These are phyloP conservation scores for Liolophura sinensis DNA, from an alignment of 1,140 invertebrate genomes.

Conservation along the genomic window DNA sequence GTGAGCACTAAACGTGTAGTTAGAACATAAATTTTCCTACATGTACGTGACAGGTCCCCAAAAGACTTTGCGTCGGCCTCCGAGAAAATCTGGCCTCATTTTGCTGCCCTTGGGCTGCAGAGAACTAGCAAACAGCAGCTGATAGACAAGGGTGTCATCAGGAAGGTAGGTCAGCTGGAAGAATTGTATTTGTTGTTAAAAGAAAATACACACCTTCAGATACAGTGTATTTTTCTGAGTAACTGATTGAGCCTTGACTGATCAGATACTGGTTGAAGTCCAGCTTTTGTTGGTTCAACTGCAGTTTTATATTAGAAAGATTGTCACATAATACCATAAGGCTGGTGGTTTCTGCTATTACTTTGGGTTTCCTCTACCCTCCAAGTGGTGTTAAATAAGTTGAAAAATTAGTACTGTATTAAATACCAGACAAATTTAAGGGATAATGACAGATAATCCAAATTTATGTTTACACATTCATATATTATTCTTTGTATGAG, in stretches of 20 bases:
- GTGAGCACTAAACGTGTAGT: background rate
- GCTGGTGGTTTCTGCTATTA: too few relatives aligned
- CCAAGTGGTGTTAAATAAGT: too few relatives aligned
- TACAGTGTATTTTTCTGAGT: background rate
- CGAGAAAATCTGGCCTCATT: constrained; percentile 55
- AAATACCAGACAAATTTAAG: too few relatives aligned
- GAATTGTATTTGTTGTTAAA: background rate
- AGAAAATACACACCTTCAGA: background rate
- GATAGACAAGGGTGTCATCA: constrained; percentile 42
- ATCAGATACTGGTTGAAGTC: background rate
- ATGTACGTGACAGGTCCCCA: constrained; percentile 39
- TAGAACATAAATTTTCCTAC: background rate
- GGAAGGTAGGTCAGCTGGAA: constrained; percentile 30
- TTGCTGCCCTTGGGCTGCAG: constrained; percentile 40
- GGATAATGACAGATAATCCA: too few relatives aligned
- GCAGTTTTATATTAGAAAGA: too few relatives aligned
- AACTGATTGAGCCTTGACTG: background rate
- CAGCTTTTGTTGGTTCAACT: too few relatives aligned
- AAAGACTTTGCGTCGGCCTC: constrained; percentile 56
- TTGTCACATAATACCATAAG: too few relatives aligned
- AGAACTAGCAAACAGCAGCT: constrained; percentile 39
- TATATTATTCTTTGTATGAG: too few relatives aligned
- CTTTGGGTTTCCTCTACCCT: too few relatives aligned
- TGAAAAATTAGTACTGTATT: too few relatives aligned
- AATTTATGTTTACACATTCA: too few relatives aligned